Conservation (phyloP, 2,888 invertebrate genomes). For the Empis livida region DNA sequence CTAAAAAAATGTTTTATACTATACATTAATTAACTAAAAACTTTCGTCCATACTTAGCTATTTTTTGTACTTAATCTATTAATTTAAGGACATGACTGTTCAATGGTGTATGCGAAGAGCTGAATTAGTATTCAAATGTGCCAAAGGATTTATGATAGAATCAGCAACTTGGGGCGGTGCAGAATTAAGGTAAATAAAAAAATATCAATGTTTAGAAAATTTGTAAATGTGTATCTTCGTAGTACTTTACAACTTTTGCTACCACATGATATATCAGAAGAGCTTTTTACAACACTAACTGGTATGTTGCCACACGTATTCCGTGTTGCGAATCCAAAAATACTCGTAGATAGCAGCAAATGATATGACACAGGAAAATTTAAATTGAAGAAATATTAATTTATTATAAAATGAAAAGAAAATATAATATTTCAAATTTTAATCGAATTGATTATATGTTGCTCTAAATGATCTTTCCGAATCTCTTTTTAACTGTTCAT, state of each 20-base stretch:
- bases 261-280: conserved; percentile 71
- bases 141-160: conserved; percentile 99
- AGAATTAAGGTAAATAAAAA: conserved; percentile 63
- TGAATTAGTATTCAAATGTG: conserved; percentile 95
- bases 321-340: conserved; percentile 85
- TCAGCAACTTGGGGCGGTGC: conserved; percentile 88
- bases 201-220: not conserved
- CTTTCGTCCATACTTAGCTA: too few relatives aligned
- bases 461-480: conserved; percentile 55
- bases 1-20: too few relatives aligned
- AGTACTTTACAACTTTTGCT: conserved; percentile 44
- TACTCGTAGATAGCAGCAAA: conserved; percentile 22
- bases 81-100: conserved; percentile 77
- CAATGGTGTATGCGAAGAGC: conserved; percentile 94
- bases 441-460: conserved; percentile 35
- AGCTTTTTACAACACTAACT: conserved; percentile 67
- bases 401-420: not conserved
- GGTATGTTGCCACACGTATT: conserved; percentile 88
- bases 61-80: too few relatives aligned
- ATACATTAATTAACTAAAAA: too few relatives aligned
- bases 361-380: too few relatives aligned
- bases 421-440: not conserved
- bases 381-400: not conserved
- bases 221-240: not conserved
- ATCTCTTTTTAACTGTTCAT: conserved; percentile 62